Base-by-base conservation (phyloP, 2,113 vertebrate species). In the Prochilodus magdalenae region DNA sequence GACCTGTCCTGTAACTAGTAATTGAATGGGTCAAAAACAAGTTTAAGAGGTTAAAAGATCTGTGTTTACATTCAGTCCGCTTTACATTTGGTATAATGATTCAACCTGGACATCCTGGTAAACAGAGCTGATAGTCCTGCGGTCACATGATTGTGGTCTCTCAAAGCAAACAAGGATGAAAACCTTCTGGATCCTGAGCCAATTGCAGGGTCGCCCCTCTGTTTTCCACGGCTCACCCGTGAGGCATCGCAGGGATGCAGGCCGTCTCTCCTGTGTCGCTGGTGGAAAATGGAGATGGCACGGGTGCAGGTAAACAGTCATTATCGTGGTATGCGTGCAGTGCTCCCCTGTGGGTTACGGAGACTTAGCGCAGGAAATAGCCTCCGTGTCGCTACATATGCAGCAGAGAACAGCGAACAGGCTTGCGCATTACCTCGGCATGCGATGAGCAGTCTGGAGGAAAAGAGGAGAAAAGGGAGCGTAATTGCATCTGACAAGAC, bases 341-440 rank as follows among this genome's bases (percentile, higher is more conserved):
- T 12, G 57, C 70, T 66, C 75, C 72, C 70, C 30, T 74, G 82
- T 77, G 73, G 67, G 62, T 82, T 80, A 55, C 27, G 30, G 72
- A n/a, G 77, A 66, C 81, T 73, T 76, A 76, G 72, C 59, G 65
- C 59, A 79, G 80, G 66, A 86, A 80, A 83, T 86, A 76, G 70
- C 70, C 62, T 82, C 70, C 65, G 66, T 85, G 80, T 79, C 69
- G 55, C 62, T 69, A 85, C 80, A 79, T 80, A 76, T 83, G 80
- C 84, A 79, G 65, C 82, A 79, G 44, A 49, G 53, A 74, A 15
- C 40, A 62, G 40, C 26, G 49, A 84, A 65, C 69, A 69, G 71
- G 69, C 57, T 75, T 66, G 67, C 62, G 65, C 44, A 65, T 71
- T 83, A 74, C 53, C 53, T n/a, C 77, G 75, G 55, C 65, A 75